Conservation (phyloP, 2,113 vertebrate species). For the Vidua chalybeata region DNA sequence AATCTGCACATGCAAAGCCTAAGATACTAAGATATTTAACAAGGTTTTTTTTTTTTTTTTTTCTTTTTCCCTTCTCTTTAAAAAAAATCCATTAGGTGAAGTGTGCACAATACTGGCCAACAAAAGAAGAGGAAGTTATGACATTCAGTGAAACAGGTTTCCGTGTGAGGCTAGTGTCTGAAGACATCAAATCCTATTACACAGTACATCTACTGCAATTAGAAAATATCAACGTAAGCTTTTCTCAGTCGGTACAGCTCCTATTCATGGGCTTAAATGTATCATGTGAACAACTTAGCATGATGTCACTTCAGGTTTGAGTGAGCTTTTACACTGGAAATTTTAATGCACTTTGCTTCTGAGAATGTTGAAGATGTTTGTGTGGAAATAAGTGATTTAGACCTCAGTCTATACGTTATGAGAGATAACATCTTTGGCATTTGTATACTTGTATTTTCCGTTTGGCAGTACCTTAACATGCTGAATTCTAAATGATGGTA, state of each 20-base stretch:
- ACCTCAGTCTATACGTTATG: background rate
- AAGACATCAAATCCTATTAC: conserved; percentile 91
- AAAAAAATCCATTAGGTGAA: conserved; percentile 83
- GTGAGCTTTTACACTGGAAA: background rate
- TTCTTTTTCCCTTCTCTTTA: too few relatives aligned
- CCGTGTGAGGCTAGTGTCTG: conserved; percentile 87
- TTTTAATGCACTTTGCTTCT: background rate
- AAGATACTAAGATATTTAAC: background rate
- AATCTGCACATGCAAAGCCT: background rate
- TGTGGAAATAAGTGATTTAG: background rate
- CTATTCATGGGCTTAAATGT: background rate
- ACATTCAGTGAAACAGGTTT: conserved; percentile 91
- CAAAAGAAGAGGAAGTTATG: conserved; percentile 84
- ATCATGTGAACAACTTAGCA: background rate
- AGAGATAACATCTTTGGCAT: background rate
- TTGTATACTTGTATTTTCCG: background rate
- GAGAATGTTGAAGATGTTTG: background rate
- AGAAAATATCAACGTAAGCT: conserved; percentile 88
- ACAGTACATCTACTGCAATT: conserved; percentile 90
- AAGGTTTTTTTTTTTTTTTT: background rate
- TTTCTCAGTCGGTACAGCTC: background rate
- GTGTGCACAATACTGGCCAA: conserved; percentile 98
- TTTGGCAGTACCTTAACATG: background rate
- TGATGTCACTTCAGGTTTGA: background rate
- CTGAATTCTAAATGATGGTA: background rate